Conservation (phyloP, 2,113 vertebrate species). For the Takifugu bimaculatus region DNA sequence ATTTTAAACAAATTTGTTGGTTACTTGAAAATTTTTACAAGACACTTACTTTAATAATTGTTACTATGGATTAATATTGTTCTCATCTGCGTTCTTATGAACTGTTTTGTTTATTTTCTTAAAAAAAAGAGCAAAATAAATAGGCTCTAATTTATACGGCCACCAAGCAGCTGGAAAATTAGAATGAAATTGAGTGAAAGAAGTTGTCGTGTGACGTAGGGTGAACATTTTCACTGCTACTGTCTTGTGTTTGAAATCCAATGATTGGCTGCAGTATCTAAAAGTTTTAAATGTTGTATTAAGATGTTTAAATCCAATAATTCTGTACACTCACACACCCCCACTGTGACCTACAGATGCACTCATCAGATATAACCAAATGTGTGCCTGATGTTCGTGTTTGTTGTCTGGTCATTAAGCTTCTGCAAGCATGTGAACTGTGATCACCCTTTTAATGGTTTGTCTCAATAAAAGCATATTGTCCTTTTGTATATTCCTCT, state of each 20-base stretch:
- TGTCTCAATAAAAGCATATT: conserved; percentile 63
- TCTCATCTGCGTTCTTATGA: not conserved
- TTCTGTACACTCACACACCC: not conserved
- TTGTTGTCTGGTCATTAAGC: conserved; percentile 34
- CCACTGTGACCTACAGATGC: conserved; percentile 10
- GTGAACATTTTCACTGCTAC: too few species aligned
- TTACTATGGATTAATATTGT: too few species aligned
- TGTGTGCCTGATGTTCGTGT: conserved; percentile 47
- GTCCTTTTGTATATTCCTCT: conserved; percentile 45
- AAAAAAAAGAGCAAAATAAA: too few species aligned
- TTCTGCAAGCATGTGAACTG: conserved; percentile 4
- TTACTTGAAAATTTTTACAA: conserved; percentile 59
- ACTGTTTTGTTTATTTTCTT: too few species aligned
- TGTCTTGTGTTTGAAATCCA: too few species aligned
- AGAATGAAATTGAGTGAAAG: too few species aligned
- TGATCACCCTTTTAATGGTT: conserved; percentile 42
- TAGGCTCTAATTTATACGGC: too few species aligned
- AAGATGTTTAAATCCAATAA: not conserved
- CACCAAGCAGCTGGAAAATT: too few species aligned
- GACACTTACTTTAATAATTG: too few species aligned
- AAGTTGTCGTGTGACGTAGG: too few species aligned
- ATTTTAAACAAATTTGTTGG: not conserved
- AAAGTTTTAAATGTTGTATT: too few species aligned
- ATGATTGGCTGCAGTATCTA: too few species aligned
- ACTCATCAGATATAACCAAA: conserved; percentile 37